These are phyloP conservation scores for Macrophya annulata DNA, from an alignment of 2,888 invertebrate genomes.

Conservation along the genomic window DNA sequence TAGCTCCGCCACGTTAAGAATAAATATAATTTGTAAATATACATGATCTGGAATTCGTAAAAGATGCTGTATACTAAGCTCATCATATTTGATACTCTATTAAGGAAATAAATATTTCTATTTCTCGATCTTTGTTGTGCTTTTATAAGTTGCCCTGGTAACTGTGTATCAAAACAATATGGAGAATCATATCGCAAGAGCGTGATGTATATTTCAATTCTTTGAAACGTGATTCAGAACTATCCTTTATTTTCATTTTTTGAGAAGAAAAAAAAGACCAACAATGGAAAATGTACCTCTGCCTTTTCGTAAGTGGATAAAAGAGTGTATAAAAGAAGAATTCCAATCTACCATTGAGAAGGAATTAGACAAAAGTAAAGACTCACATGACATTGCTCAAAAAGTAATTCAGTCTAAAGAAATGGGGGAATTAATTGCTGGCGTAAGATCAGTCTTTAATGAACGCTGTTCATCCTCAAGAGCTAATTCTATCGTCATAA, in stretches of 20 bases:
- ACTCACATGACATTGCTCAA: conserved; percentile 66
- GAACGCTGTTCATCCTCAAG: conserved; percentile 61
- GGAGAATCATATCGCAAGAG: conserved; percentile 17
- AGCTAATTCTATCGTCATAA: conserved; percentile 28
- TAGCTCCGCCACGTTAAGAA: conserved; percentile 69
- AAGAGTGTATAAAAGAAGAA: conserved; percentile 71
- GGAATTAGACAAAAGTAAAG: conserved; percentile 64
- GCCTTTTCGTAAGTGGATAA: conserved; percentile 71
- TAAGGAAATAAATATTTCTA: conserved; percentile 30
- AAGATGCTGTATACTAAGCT: not conserved
- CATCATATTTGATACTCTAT: conserved; percentile 2
- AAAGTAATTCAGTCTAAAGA: conserved; percentile 69
- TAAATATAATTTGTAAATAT: conserved; percentile 16
- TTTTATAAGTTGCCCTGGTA: conserved; percentile 1
- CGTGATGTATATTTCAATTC: not conserved
- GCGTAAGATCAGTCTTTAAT: conserved; percentile 65
- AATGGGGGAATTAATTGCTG: conserved; percentile 68
- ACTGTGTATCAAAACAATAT: conserved; percentile 43
- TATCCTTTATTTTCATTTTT: not conserved
- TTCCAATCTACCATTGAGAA: conserved; percentile 69
- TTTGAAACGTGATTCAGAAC: not conserved
- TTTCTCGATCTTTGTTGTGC: conserved; percentile 15
- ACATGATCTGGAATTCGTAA: conserved; percentile 19
- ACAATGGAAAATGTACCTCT: conserved; percentile 64
- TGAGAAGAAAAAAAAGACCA: not conserved